Base-by-base conservation (phyloP, 2,113 vertebrate genomes). In the Nymphicus hollandicus region DNA sequence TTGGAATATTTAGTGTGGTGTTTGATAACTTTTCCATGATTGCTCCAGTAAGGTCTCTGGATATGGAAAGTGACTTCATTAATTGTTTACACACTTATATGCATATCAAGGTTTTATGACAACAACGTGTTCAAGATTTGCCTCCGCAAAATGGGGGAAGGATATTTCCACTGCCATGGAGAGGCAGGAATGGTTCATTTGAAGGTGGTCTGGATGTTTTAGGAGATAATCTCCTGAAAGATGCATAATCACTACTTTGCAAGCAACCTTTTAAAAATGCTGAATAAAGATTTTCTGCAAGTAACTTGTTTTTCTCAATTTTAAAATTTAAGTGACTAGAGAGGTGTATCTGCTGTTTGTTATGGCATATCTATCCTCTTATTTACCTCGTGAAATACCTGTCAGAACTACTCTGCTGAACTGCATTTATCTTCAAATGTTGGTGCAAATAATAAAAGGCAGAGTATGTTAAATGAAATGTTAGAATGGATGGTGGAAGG, bases 201-300 rank as follows among this genome's bases (percentile, higher is more conserved):
- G 46, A 22, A 23, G 28, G 46, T 44, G 41, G 53, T 17, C 10
- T 43, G 43, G 56, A 23, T n/a, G 17, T n/a, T 78, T 13, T 66
- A 46, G 39, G 80, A 80, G 28, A 31, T 46, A 49, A 44, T 4
- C 52, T 69, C 13, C 46, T 72, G 49, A 18, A 53, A 66, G 69
- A 44, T 44, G 9, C 17, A 1, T n/a, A 6, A 18, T 41, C 1
- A 2, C 47, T 76, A 2, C 56, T 71, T 73, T 0, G 0, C 29
- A 52, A 61, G 13, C 44, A 31, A 22, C 43, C 56, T 82, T 49
- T 33, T 37, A 31, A 68, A 82, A 60, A 4, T 5, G 6, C 6
- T 43, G 44, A 52, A 16, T 81, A 44, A 53, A 81, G 24, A 16
- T 55, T 65, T 90, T 56, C 37, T 88, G 68, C 0, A 4, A 60